Conservation (phyloP, 2,888 invertebrate genomes). For the Stenurella melanura region DNA sequence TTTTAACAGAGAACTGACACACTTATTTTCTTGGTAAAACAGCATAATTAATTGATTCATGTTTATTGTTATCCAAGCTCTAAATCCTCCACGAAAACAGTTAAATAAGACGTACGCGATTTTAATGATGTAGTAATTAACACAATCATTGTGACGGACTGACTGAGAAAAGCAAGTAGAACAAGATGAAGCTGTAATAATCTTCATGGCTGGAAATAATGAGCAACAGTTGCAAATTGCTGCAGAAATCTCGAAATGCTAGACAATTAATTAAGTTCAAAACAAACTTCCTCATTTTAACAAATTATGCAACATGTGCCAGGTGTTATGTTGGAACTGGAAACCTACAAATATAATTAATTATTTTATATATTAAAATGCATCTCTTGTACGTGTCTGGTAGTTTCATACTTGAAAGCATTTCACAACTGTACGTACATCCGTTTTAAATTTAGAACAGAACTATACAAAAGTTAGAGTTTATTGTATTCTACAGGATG, state of each 20-base stretch:
- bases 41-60: background rate
- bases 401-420: background rate
- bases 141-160: conserved; percentile 23
- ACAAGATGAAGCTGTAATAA: conserved; percentile 19
- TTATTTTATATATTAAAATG: background rate
- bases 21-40: background rate
- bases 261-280: conserved; percentile 11
- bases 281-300: conserved; percentile 30
- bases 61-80: conserved; percentile 28
- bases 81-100: conserved; percentile 19
- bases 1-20: background rate
- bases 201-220: conserved; percentile 28
- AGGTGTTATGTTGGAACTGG: conserved; percentile 33
- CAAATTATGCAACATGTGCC: conserved; percentile 29
- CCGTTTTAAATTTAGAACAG: background rate
- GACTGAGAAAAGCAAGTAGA: conserved; percentile 17
- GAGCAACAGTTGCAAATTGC: conserved; percentile 38
- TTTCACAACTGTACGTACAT: background rate
- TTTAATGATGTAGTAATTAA: conserved; percentile 32
- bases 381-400: conserved; percentile 1
- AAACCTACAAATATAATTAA: conserved; percentile 15
- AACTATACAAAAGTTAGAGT: no score
- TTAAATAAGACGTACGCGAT: conserved; percentile 18
- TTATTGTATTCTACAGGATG: no score
- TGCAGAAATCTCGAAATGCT: conserved; percentile 28